phyloP scores from a whole-genome alignment of 2,113 vertebrate species.

The Oryzias melastigma region DNA sequence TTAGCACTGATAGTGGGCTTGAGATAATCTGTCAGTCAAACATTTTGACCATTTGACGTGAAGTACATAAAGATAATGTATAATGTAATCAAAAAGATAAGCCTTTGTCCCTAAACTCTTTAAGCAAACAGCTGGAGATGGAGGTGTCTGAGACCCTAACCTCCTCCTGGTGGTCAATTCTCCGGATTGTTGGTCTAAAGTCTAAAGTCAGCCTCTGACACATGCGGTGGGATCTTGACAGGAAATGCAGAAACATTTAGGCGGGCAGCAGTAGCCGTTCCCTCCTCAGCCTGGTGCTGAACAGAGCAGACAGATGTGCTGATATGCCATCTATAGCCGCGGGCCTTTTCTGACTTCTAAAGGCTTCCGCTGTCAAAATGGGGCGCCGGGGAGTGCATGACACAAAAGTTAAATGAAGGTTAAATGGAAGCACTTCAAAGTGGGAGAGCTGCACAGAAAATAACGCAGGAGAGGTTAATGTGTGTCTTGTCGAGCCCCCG shows the following conservation, averaged over 20 bases:
- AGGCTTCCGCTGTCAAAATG: constrained; percentile 67
- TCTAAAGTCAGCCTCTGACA: constrained; percentile 31
- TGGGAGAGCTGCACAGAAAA: constrained; percentile 62
- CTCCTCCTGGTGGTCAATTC: too few relatives aligned
- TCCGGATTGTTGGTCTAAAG: too few relatives aligned
- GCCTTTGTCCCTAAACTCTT: too few relatives aligned
- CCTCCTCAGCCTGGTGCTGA: constrained; percentile 48
- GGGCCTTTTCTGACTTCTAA: constrained; percentile 71
- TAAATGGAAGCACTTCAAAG: constrained; percentile 78
- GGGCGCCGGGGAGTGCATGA: constrained; percentile 57
- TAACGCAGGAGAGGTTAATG: constrained; percentile 73
- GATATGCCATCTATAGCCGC: constrained; percentile 70
- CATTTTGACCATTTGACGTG: too few relatives aligned
- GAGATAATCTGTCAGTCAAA: too few relatives aligned
- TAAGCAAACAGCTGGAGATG: too few relatives aligned
- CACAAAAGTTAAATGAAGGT: constrained; percentile 76
- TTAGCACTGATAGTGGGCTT: too few relatives aligned
- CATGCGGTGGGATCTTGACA: constrained; percentile 16
- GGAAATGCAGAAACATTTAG: constrained; percentile 21
- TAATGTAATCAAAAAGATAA: too few relatives aligned
- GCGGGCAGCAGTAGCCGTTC: constrained; percentile 33
- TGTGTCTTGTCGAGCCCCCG: constrained; percentile 69
- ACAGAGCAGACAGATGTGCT: constrained; percentile 73
- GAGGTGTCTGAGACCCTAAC: too few relatives aligned
- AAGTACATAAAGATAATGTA: too few relatives aligned